Evolutionary conservation across 2,888 invertebrate genomes (phyloP), one percentile per base, ranked within the genome.

Genomic region (Aproaerema taeniolella): DNA sequence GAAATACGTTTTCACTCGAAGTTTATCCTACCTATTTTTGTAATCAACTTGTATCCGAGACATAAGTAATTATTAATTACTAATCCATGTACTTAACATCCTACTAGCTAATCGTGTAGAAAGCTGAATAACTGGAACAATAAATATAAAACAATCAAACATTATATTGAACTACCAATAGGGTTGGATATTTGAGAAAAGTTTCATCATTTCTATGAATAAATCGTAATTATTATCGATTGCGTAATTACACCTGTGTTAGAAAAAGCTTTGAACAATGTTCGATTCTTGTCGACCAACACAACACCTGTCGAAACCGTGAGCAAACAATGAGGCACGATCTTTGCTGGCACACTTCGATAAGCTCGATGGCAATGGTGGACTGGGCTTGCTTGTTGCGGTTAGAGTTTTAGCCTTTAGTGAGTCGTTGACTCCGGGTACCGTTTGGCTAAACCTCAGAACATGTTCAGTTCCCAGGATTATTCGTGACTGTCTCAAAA

Each of bases 401-500:
- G 3, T 7, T 17, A 10, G 4, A 15, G 17, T 14, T 17, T 28
- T 20, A 26, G 8, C 16, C 28, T n/a, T 30, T 20, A 16, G 17
- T 25, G 26, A 46, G 58, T 58, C 59, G 48, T 50, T 54, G 58
- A 54, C 59, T 50, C 42, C 31, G 42, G 24, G 46, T 50, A 55
- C 52, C 52, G 49, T 55, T 53, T 43, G 38, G 44, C 35, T 29
- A 43, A 51, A 50, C 39, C 47, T 45, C 38, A 47, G 38, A 45
- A 45, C 45, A 41, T 51, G 47, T 50, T 53, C 46, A 52, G 49
- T 70, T 71, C 75, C 55, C 70, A 73, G 65, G 62, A 70, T 63
- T 67, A 64, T 63, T 55, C 49, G 53, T 56, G 56, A 67, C 67
- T 66, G 52, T 69, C 67, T 66, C 64, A 66, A 70, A 73, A 69